phyloP scores from a whole-genome alignment of 2,113 vertebrate genomes.

The Oplegnathus fasciatus region DNA sequence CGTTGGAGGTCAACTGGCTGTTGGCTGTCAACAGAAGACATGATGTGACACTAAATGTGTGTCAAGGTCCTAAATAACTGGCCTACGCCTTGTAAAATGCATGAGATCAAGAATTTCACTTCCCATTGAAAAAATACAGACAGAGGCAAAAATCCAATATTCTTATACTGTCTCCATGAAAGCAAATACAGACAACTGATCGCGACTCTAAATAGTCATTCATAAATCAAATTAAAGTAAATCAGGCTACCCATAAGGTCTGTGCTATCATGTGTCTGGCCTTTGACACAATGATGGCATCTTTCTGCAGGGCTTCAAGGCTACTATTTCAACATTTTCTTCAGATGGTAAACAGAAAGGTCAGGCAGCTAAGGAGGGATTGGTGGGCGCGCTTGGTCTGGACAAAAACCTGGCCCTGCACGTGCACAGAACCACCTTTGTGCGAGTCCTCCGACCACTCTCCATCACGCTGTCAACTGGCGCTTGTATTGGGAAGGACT shows the following conservation, averaged over 20 bases:
- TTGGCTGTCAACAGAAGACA: background rate
- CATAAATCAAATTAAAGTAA: background rate
- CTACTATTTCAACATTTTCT: slow-evolving; percentile 34
- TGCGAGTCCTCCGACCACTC: slow-evolving; percentile 41
- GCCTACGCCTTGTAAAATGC: background rate
- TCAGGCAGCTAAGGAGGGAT: slow-evolving; percentile 24
- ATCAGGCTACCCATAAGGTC: background rate
- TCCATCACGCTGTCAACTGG: slow-evolving; percentile 71
- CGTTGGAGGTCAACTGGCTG: background rate
- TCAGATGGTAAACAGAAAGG: slow-evolving; percentile 40
- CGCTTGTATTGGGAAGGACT: slow-evolving; percentile 60
- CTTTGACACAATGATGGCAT: slow-evolving; percentile 7
- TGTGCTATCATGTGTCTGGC: background rate
- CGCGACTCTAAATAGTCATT: background rate
- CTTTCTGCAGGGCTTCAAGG: slow-evolving; percentile 2
- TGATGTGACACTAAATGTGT: background rate
- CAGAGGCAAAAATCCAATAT: background rate
- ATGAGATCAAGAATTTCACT: background rate
- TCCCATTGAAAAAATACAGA: background rate
- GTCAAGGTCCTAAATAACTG: background rate
- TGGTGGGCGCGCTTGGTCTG: slow-evolving; percentile 47
- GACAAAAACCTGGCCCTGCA: slow-evolving; percentile 40
- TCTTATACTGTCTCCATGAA: background rate
- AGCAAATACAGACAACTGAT: background rate
- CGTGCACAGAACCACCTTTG: slow-evolving; percentile 71